phyloP scores from a whole-genome alignment of 53 echinoderm and acorn worm genomes.

The Arbacia lixula region DNA sequence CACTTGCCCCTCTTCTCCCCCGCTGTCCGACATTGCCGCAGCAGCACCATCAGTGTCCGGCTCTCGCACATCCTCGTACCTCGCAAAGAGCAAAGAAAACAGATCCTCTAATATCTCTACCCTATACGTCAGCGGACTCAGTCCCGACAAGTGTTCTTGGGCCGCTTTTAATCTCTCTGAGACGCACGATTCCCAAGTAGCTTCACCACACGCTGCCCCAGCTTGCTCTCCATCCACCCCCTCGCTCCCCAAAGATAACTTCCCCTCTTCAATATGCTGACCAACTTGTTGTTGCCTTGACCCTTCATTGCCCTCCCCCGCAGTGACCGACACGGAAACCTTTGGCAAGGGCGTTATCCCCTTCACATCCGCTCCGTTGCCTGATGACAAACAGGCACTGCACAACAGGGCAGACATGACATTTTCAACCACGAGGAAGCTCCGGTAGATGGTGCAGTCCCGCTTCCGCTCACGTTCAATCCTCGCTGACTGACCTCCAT shows the following conservation, averaged over 20 bases:
- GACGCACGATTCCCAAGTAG: conserved; percentile 53
- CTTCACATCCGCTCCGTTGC: neutral
- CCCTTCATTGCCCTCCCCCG: neutral
- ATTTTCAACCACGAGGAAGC: conserved; percentile 69
- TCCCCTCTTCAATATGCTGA: neutral
- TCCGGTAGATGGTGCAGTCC: conserved; percentile 82
- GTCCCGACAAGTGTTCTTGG: conserved; percentile 58
- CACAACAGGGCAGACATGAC: conserved; percentile 64
- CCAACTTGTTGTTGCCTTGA: neutral
- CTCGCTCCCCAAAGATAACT: neutral
- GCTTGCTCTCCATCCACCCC: neutral
- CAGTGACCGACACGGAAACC: neutral
- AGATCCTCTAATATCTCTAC: conserved; percentile 92
- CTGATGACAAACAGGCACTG: too few species aligned
- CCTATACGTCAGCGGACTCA: conserved; percentile 84
- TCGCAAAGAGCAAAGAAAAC: conserved; percentile 88
- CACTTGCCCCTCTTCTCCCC: conserved; percentile 80
- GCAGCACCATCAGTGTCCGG: conserved; percentile 12
- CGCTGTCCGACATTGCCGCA: conserved; percentile 74
- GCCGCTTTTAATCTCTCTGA: conserved; percentile 56
- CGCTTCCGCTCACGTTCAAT: conserved; percentile 73
- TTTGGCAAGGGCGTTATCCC: neutral
- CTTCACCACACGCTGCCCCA: too few species aligned
- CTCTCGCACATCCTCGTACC: conserved; percentile 62
- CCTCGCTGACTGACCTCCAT: conserved; percentile 14